A percentile compares a stretch with the other conserved stretches of the same genome.
phyloP scores from a whole-genome alignment of 2,888 invertebrate species.

The Drosophila rellima region DNA sequence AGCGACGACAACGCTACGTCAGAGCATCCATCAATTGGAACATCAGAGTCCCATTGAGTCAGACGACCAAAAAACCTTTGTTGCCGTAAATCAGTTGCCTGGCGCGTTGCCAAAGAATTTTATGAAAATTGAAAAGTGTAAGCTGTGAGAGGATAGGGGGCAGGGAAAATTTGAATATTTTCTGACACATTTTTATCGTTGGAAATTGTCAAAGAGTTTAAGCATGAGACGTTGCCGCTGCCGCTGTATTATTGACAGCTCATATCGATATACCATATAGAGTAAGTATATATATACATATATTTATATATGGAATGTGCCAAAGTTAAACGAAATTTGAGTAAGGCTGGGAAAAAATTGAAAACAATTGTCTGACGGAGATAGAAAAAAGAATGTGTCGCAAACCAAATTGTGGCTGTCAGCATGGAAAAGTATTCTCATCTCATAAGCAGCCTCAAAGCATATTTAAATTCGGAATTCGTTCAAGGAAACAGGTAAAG shows the following conservation, averaged over 20 bases:
- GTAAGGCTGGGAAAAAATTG: slow-evolving; percentile 40
- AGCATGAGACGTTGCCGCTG: slow-evolving; percentile 46
- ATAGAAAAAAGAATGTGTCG: slow-evolving; percentile 27
- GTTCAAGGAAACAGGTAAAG: slow-evolving; percentile 38
- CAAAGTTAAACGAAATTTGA: slow-evolving; percentile 38
- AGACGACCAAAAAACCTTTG: slow-evolving; percentile 38
- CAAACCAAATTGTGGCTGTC: slow-evolving; percentile 58
- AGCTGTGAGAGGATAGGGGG: slow-evolving; percentile 33
- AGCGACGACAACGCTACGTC: slow-evolving; percentile 47
- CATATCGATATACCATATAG: slow-evolving; percentile 54
- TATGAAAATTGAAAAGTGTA: slow-evolving; percentile 78
- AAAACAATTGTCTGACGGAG: slow-evolving; percentile 47
- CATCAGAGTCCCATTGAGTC: slow-evolving; percentile 65
- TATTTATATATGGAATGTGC: slow-evolving; percentile 5
- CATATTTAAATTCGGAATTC: slow-evolving; percentile 35
- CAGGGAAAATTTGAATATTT: slow-evolving; percentile 69
- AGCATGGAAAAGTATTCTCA: slow-evolving; percentile 21
- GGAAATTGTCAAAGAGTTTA: slow-evolving; percentile 79
- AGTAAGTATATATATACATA: slow-evolving; percentile 3
- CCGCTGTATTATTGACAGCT: slow-evolving; percentile 72
- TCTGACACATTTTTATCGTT: slow-evolving; percentile 78
- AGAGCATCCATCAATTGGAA: slow-evolving; percentile 73
- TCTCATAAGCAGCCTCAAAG: slow-evolving; percentile 17
- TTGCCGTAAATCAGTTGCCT: slow-evolving; percentile 78
- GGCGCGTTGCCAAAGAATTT: slow-evolving; percentile 71